Percentiles rank a stretch among this genome's conserved stretches.
Evolutionary conservation across 1,140 invertebrate genomes (phyloP).

Genomic region (Drosophila paulistorum): DNA sequence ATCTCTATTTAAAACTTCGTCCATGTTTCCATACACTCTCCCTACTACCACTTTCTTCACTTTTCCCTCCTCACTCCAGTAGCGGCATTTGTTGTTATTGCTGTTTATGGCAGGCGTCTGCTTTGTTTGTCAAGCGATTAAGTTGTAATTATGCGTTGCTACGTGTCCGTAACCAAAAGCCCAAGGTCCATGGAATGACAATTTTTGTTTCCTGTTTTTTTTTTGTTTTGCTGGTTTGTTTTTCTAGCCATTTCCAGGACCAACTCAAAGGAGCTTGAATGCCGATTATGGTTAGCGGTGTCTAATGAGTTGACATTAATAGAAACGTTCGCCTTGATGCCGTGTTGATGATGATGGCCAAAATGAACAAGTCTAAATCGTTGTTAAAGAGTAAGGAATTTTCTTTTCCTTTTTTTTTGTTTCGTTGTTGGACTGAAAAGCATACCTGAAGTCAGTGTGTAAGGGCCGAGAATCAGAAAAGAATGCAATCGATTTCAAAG

Average conservation of each 20-base stretch:
- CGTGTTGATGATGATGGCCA: constrained; percentile 6
- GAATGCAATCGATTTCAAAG: constrained; percentile 1
- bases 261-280: constrained; percentile 29
- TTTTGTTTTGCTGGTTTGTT: neutral
- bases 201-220: constrained; percentile 7
- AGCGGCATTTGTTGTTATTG: constrained; percentile 41
- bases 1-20: constrained; percentile 67
- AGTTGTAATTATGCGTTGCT: constrained; percentile 78
- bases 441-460: constrained; percentile 8
- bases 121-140: constrained; percentile 78
- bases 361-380: constrained; percentile 9
- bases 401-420: neutral
- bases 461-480: constrained; percentile 5
- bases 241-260: neutral
- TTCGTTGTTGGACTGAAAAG: neutral
- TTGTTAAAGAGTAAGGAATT: constrained; percentile 15
- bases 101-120: constrained; percentile 67
- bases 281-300: constrained; percentile 62
- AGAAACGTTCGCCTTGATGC: constrained; percentile 17
- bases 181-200: constrained; percentile 17
- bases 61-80: neutral
- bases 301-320: constrained; percentile 76
- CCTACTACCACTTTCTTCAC: neutral
- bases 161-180: constrained; percentile 52
- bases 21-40: constrained; percentile 24